A percentile compares a stretch with the other conserved stretches of the same genome.
Evolutionary conservation across 37 sponge, comb jelly and placozoan genomes (phyloP).

Genomic region (Diacarnus erythraeanus): DNA sequence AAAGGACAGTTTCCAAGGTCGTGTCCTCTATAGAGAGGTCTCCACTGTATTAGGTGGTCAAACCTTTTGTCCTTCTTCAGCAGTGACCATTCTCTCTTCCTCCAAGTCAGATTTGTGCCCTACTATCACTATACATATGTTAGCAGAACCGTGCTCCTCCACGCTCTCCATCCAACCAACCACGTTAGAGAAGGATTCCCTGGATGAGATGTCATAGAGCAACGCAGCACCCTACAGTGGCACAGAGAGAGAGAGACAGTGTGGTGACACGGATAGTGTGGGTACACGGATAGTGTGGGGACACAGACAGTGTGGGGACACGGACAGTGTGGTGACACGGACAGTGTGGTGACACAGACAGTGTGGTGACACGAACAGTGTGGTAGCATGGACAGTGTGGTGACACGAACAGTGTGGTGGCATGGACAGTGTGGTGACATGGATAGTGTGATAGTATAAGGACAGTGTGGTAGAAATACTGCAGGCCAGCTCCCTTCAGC

Average conservation of each 20-base stretch:
- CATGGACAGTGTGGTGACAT: no score
- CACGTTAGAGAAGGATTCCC: conserved; percentile 47
- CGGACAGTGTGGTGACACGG: no score
- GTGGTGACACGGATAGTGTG: no score
- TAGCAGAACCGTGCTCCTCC: conserved; percentile 45
- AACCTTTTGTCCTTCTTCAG: conserved; percentile 60
- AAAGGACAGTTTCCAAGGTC: no score
- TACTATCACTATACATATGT: conserved; percentile 51
- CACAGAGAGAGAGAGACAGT: not conserved
- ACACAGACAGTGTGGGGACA: no score
- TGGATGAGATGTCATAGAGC: conserved; percentile 75
- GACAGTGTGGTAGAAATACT: no score
- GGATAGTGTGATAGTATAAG: no score
- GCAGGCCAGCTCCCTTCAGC: no score
- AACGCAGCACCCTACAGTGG: conserved; percentile 64
- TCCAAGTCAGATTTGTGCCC: conserved; percentile 79
- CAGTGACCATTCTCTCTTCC: conserved; percentile 52
- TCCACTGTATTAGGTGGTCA: not conserved
- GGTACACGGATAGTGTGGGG: not conserved
- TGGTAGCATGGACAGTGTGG: no score
- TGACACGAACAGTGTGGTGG: no score
- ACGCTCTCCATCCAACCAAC: conserved; percentile 54
- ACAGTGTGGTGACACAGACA: no score
- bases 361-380: no score
- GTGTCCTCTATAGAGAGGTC: not conserved